Evolutionary conservation across 2,113 vertebrate genomes (phyloP).

Genomic region (Xenotilapia leptura): DNA sequence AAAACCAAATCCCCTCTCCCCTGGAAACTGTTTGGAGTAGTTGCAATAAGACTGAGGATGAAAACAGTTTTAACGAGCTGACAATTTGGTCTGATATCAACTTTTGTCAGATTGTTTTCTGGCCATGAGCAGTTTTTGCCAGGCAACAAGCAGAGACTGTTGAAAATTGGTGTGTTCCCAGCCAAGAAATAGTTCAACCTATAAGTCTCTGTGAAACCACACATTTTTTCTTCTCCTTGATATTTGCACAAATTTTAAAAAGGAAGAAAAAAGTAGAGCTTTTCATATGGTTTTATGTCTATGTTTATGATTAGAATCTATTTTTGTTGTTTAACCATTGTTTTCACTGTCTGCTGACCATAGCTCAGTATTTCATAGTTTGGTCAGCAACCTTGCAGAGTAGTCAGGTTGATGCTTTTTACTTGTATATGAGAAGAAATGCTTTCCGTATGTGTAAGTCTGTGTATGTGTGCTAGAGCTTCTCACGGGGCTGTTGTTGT

Average conservation of each 20-base stretch:
- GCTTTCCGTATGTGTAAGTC: background rate
- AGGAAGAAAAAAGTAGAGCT: background rate
- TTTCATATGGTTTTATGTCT: background rate
- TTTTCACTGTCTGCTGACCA: background rate
- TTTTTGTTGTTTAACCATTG: background rate
- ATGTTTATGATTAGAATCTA: background rate
- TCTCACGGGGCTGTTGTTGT: slow-evolving; percentile 53
- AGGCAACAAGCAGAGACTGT: background rate
- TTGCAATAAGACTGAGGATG: background rate
- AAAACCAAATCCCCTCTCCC: background rate
- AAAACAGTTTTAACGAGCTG: background rate
- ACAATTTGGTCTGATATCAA: background rate
- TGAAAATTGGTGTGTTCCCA: background rate
- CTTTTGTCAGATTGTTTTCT: background rate
- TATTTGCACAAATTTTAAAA: background rate
- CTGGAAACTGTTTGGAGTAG: background rate
- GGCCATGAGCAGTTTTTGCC: background rate
- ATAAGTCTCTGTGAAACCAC: background rate
- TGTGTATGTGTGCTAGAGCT: background rate
- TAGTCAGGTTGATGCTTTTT: background rate
- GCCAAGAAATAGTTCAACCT: background rate
- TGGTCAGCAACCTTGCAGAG: background rate
- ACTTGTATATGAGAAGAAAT: background rate
- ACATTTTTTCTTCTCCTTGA: background rate
- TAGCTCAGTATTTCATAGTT: background rate